Conservation (phyloP, 2,888 invertebrate species). For the Sesia bembeciformis region DNA sequence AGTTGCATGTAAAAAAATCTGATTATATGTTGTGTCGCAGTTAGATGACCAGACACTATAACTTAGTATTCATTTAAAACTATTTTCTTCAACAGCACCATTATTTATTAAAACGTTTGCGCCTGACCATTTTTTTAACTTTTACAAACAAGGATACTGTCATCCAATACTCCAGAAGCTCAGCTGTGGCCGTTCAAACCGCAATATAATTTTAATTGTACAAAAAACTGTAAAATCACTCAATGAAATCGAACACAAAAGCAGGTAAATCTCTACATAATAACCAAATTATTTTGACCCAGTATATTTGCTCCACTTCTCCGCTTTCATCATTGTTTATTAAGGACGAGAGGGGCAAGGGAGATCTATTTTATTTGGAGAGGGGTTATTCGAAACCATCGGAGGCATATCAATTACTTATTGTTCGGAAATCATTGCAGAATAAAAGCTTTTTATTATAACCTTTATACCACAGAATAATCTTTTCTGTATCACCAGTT, state of each 20-base stretch:
- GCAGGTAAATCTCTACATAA: conserved; percentile 32
- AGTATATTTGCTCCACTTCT: not conserved
- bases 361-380: not conserved
- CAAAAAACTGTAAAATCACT: conserved; percentile 27
- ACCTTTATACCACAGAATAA: conserved; percentile 7
- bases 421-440: conserved; percentile 48
- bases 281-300: conserved; percentile 16
- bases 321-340: not conserved
- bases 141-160: conserved; percentile 10
- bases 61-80: not conserved
- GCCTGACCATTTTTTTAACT: conserved; percentile 5
- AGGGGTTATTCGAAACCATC: conserved; percentile 44
- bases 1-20: not conserved
- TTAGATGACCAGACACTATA: not conserved
- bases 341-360: not conserved
- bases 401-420: conserved; percentile 60
- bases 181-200: conserved; percentile 43
- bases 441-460: conserved; percentile 16
- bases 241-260: conserved; percentile 42
- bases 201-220: conserved; percentile 48
- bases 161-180: conserved; percentile 14
- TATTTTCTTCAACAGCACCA: not conserved
- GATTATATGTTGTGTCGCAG: not conserved
- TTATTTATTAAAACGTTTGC: not conserved
- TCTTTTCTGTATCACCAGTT: conserved; percentile 14